These are phyloP conservation scores for Stichodactyla mertensii DNA, from an alignment of 64 coral and sea anemone species.

Conservation along the genomic window DNA sequence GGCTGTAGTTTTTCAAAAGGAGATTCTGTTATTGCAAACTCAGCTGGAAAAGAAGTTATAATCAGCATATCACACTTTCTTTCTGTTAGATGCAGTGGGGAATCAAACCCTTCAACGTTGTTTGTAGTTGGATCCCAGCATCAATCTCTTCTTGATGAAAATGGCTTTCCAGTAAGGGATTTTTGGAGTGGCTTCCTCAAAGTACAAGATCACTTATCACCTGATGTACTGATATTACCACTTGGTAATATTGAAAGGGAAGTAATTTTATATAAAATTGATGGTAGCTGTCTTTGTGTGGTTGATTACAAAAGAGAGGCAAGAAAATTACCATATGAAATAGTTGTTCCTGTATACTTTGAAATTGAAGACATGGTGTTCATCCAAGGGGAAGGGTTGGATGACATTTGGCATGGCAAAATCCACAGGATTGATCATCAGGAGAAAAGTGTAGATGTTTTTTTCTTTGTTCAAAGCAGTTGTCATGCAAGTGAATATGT, in stretches of 20 bases:
- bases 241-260: conserved; percentile 21
- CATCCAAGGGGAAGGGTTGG: conserved; percentile 38
- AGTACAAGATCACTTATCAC: conserved; percentile 18
- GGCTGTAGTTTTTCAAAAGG: conserved; percentile 19
- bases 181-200: conserved; percentile 42
- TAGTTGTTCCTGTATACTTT: conserved; percentile 46
- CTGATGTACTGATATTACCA: conserved; percentile 23
- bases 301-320: conserved; percentile 36
- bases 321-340: conserved; percentile 9
- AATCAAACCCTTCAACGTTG: not conserved
- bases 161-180: conserved; percentile 4
- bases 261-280: conserved; percentile 35
- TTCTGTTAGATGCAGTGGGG: conserved; percentile 17
- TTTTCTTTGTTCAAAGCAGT: conserved; percentile 41
- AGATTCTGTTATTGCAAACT: conserved; percentile 20
- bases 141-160: conserved; percentile 8
- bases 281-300: conserved; percentile 13
- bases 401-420: conserved; percentile 54
- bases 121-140: conserved; percentile 5
- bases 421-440: not conserved
- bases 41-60: conserved; percentile 6
- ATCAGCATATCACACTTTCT: conserved; percentile 2
- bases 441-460: conserved; percentile 47
- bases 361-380: conserved; percentile 57
- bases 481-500: conserved; percentile 20